Percentiles rank a stretch among this genome's conserved stretches.
These are phyloP conservation scores for Ephialtes manifestator DNA, from an alignment of 2,888 invertebrate genomes.

Conservation along the genomic window DNA sequence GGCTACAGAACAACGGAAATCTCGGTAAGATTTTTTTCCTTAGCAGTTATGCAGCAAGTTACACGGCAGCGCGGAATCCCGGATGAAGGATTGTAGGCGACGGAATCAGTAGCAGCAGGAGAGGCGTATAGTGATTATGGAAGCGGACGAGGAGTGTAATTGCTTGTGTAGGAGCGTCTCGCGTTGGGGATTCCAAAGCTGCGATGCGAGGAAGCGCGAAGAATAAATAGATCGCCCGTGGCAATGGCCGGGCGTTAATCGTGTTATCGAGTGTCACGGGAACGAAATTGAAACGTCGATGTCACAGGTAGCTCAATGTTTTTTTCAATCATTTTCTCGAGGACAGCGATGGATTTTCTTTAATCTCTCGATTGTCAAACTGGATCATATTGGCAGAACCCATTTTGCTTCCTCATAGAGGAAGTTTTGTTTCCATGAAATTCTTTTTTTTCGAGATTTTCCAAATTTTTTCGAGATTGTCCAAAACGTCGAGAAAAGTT, in stretches of 20 bases:
- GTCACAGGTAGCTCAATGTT: background rate
- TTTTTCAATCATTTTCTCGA: background rate
- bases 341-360: background rate
- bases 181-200: background rate
- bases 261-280: conserved; percentile 56
- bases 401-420: too few species aligned
- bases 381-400: too few species aligned
- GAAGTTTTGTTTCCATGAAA: too few species aligned
- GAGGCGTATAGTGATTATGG: background rate
- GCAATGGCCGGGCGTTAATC: conserved; percentile 60
- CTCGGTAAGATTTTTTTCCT: too few species aligned
- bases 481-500: too few species aligned
- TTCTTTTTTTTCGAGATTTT: too few species aligned
- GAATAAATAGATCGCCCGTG: conserved; percentile 56
- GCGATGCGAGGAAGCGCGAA: conserved; percentile 22
- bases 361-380: too few species aligned
- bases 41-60: background rate
- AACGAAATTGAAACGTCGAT: conserved; percentile 7
- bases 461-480: too few species aligned
- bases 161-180: background rate
- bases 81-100: conserved; percentile 19
- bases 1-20: too few species aligned
- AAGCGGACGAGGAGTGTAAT: background rate
- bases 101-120: background rate
- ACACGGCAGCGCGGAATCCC: conserved; percentile 2